Evolutionary conservation across 2,888 invertebrate species (phyloP).

Genomic region (Drosophila stalkeri): DNA sequence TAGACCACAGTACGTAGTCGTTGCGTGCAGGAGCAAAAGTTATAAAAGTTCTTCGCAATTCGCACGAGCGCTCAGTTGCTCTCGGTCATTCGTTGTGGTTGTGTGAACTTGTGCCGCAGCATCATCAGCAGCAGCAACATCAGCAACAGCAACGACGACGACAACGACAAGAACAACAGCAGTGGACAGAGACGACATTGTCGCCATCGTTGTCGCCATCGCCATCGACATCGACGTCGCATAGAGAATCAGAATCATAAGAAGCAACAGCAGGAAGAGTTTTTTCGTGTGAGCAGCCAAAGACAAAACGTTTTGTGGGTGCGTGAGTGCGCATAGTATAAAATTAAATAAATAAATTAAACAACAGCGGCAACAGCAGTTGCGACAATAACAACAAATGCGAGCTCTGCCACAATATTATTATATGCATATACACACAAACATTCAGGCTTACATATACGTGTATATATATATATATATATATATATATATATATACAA

Average conservation of each 20-base stretch:
- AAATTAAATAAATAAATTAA: slow-evolving; percentile 72
- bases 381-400: slow-evolving; percentile 30
- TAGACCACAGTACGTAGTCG: slow-evolving; percentile 46
- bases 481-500: slow-evolving; percentile 6
- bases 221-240: slow-evolving; percentile 26
- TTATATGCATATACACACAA: slow-evolving; percentile 35
- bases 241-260: slow-evolving; percentile 46
- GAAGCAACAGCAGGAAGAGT: slow-evolving; percentile 60
- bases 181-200: slow-evolving; percentile 54
- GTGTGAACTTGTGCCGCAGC: slow-evolving; percentile 65
- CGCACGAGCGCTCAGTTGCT: slow-evolving; percentile 84
- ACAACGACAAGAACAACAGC: slow-evolving; percentile 37
- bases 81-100: slow-evolving; percentile 84
- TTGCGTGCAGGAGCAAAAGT: slow-evolving; percentile 66
- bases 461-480: background rate
- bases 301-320: slow-evolving; percentile 64
- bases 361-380: slow-evolving; percentile 38
- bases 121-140: slow-evolving; percentile 52
- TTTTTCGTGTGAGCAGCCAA: slow-evolving; percentile 55
- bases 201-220: slow-evolving; percentile 49
- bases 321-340: slow-evolving; percentile 79
- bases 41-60: slow-evolving; percentile 84
- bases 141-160: slow-evolving; percentile 36
- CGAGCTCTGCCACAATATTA: slow-evolving; percentile 53
- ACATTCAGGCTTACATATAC: background rate